Percentiles rank a stretch among this genome's conserved stretches.
These are phyloP conservation scores for Apistogramma diplotaenia DNA, from an alignment of 2,113 vertebrate species.

Conservation along the genomic window DNA sequence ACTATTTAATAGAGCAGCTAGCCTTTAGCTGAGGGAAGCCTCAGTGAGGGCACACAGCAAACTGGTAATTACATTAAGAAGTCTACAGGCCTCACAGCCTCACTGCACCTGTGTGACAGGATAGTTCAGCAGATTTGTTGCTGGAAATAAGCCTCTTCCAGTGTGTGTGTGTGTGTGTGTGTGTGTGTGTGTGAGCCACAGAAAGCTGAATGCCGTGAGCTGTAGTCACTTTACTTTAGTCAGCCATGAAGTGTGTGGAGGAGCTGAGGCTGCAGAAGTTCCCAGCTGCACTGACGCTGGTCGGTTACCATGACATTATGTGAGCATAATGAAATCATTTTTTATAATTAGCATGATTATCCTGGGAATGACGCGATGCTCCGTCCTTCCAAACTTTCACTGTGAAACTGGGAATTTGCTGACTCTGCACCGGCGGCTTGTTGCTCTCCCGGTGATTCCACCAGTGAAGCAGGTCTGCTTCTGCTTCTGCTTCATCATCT, in stretches of 20 bases:
- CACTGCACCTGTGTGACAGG: not conserved
- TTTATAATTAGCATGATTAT: not conserved
- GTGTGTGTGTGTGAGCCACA: not conserved
- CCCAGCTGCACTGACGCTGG: not conserved
- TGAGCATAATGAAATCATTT: not conserved
- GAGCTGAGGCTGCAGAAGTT: not conserved
- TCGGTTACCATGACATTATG: rapidly evolving
- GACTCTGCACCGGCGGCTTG: not conserved
- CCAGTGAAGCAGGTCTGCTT: not conserved
- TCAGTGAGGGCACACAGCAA: not conserved
- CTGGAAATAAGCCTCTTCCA: not conserved
- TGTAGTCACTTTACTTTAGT: not conserved
- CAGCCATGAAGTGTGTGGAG: not conserved
- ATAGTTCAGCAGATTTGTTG: not conserved
- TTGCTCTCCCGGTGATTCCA: not conserved
- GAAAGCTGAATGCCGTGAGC: not conserved
- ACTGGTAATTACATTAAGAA: not conserved
- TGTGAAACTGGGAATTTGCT: no score
- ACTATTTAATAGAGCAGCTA: not conserved
- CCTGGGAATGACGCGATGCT: not conserved
- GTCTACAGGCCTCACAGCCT: not conserved
- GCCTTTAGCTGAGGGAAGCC: not conserved
- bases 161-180: not conserved
- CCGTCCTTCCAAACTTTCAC: not conserved
- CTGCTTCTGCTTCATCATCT: not conserved